A percentile compares a stretch with the other conserved stretches of the same genome.
Evolutionary conservation across 2,888 invertebrate species (phyloP).

Genomic region (Stegana nigrithorax): DNA sequence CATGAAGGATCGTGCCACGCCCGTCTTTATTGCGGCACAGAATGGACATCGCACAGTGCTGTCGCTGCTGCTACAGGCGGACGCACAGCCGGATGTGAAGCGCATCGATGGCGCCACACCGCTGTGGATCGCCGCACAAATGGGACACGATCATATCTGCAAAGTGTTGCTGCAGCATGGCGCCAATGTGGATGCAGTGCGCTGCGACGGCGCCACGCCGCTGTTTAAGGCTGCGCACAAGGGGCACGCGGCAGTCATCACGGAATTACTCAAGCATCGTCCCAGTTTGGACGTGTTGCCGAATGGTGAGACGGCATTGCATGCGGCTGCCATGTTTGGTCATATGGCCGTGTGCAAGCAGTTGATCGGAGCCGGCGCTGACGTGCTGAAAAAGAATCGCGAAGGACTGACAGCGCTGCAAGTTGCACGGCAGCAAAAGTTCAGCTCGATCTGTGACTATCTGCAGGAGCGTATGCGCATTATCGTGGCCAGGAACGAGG

Average conservation of each 20-base stretch:
- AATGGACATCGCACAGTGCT: conserved; percentile 90
- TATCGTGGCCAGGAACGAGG: conserved; percentile 38
- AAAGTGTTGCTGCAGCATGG: conserved; percentile 81
- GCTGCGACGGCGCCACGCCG: conserved; percentile 93
- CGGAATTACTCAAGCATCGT: conserved; percentile 83
- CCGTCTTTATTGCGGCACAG: conserved; percentile 92
- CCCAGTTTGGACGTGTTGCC: conserved; percentile 86
- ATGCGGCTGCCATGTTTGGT: conserved; percentile 91
- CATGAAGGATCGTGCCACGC: conserved; percentile 94
- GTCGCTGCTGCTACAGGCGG: conserved; percentile 77
- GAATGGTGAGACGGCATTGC: conserved; percentile 91
- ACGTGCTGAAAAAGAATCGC: conserved; percentile 78
- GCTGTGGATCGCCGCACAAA: conserved; percentile 95
- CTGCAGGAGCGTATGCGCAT: conserved; percentile 62
- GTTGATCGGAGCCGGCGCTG: conserved; percentile 78
- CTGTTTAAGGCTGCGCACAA: conserved; percentile 96
- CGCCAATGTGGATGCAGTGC: conserved; percentile 81
- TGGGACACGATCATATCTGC: conserved; percentile 89
- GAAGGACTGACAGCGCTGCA: conserved; percentile 78
- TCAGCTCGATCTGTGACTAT: conserved; percentile 66
- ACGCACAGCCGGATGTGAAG: conserved; percentile 79
- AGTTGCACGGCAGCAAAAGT: conserved; percentile 71
- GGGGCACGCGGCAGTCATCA: conserved; percentile 88
- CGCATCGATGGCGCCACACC: conserved; percentile 89
- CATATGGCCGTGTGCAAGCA: conserved; percentile 83